Percentiles rank a stretch among this genome's conserved stretches.
Conservation (phyloP, 1,140 invertebrate species). For the Bombus waltoni region DNA sequence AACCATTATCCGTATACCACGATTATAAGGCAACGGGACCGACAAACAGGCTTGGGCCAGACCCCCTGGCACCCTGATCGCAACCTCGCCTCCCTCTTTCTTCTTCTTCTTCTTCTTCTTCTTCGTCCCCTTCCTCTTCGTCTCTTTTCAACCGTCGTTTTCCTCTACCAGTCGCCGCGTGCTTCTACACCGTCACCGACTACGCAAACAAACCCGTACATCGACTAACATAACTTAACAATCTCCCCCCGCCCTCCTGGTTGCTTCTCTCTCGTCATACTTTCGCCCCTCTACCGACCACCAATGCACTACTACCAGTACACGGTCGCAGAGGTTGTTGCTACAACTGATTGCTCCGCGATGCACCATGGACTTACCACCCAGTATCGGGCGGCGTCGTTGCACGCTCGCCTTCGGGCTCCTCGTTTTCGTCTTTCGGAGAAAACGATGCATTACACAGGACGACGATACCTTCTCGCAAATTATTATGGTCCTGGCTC, state of each 20-base stretch:
- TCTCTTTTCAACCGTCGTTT: slow-evolving; percentile 5
- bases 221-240: slow-evolving; percentile 49
- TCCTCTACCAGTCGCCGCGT: neutral
- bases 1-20: slow-evolving; percentile 71
- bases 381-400: slow-evolving; percentile 14
- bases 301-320: neutral
- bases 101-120: neutral
- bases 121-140: neutral
- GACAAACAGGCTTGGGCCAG: slow-evolving; percentile 70
- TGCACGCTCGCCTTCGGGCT: slow-evolving; percentile 16
- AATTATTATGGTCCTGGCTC: slow-evolving; percentile 34
- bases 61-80: slow-evolving; percentile 57
- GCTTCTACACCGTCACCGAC: slow-evolving; percentile 25
- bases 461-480: slow-evolving; percentile 11
- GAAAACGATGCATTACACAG: slow-evolving; percentile 15
- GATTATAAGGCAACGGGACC: slow-evolving; percentile 74
- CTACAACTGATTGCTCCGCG: slow-evolving; percentile 29
- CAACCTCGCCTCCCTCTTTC: neutral
- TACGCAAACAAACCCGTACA: slow-evolving; percentile 69
- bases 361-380: slow-evolving; percentile 34
- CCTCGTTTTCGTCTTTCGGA: slow-evolving; percentile 33
- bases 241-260: slow-evolving; percentile 1
- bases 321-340: neutral
- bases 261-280: slow-evolving; percentile 18
- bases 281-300: slow-evolving; percentile 10